Evolutionary conservation across 2,888 invertebrate species (phyloP), one percentile per base, ranked within the genome.

Genomic region (Gymnosoma rotundatum): DNA sequence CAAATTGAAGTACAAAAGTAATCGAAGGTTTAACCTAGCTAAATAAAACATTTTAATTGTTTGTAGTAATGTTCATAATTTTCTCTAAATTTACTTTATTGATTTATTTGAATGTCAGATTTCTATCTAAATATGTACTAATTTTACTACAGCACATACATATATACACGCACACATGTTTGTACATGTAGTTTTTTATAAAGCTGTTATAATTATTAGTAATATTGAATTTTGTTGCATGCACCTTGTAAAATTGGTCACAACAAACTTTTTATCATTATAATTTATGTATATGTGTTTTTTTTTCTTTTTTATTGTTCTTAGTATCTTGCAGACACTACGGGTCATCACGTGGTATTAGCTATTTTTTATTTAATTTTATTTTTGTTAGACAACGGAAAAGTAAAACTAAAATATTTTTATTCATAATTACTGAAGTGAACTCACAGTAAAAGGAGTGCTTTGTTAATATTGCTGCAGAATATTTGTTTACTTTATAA

Each of bases 71-170:
- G 38, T 38, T 38, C 1, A 38, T 10, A 38, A 38, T 38, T 38
- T 38, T 50, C 8, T 48, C 1, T 16, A 10, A 38, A 52, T 36
- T 36, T 52, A 73, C 38, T 14, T 60, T 67, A 76, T 76, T 67
- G 76, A 76, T 76, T 76, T 50, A 50, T 76, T 67, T 60, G 12
- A 67, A 42, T 69, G 52, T 25, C 48, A 67, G 60, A 67, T 61
- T 48, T 67, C 50, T 69, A 60, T 67, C 36, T 69, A 45, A 42
- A 36, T 32, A 32, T 32, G 6, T 67, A 56, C 5, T 21, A 73
- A 61, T 21, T 61, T 52, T 36, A 38, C 20, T 21, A 38, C 10
- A 12, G 7, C 12, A 69, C 45, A 21, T 9, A 14, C 56, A 48
- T 9, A 16, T 8, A 32, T 8, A 32, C 32, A 32, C 32, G n/a